Evolutionary conservation across 2,797 vertebrate species (phyloP).

Genomic region (Pteronotus mesoamericanus): DNA sequence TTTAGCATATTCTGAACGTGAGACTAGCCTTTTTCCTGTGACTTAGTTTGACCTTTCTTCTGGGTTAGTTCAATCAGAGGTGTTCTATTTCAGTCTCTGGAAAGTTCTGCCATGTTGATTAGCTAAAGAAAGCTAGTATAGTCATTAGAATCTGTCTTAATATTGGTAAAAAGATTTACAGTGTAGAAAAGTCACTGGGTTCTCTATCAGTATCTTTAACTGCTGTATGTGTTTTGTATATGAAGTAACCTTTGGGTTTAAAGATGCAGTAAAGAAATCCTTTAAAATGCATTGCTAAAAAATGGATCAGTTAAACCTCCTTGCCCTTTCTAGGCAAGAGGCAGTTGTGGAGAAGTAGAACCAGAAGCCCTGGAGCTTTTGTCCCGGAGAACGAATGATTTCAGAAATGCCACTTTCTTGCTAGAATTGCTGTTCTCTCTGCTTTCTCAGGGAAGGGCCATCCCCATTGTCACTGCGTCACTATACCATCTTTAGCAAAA

Average conservation of each 20-base stretch:
- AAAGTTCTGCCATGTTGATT: neutral
- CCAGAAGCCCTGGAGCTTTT: neutral
- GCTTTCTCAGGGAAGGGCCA: neutral
- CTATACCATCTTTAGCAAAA: neutral
- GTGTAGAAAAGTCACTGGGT: neutral
- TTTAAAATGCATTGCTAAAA: neutral
- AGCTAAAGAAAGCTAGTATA: neutral
- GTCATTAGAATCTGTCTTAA: neutral
- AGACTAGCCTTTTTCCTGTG: neutral
- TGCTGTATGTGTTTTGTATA: neutral
- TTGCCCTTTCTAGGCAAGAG: neutral
- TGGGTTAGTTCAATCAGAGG: neutral
- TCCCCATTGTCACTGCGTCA: neutral
- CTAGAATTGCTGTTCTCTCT: neutral
- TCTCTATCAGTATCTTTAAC: neutral
- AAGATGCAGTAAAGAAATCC: neutral
- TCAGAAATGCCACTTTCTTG: neutral
- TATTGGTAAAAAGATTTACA: neutral
- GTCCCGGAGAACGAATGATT: neutral
- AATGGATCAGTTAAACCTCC: neutral
- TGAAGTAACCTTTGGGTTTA: neutral
- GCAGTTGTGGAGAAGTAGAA: neutral
- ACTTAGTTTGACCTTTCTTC: neutral
- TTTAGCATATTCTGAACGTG: neutral
- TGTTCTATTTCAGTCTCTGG: neutral